Conservation (phyloP, 2,888 invertebrate species). For the Corythucha ciliata region DNA sequence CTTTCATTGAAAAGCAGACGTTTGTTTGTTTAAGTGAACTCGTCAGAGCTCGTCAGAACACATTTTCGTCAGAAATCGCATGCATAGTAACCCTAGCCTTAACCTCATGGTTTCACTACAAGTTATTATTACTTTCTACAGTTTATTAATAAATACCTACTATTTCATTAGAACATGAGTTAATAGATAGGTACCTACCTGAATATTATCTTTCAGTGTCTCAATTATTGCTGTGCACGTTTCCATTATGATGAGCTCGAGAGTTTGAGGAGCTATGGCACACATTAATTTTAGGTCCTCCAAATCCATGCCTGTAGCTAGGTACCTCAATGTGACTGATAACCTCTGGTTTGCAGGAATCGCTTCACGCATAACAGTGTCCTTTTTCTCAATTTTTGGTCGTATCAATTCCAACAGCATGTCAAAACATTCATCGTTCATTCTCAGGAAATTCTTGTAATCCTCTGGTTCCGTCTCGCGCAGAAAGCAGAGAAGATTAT, state of each 20-base stretch:
- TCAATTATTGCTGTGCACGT: slow-evolving; percentile 7
- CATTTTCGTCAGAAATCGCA: too few species aligned
- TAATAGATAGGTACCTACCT: slow-evolving; percentile 9
- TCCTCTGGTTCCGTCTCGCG: slow-evolving; percentile 23
- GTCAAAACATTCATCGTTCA: slow-evolving; percentile 21
- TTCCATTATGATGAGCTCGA: neutral
- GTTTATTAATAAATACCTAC: neutral
- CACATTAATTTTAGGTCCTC: slow-evolving; percentile 16
- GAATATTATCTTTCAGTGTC: slow-evolving; percentile 4
- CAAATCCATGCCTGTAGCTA: slow-evolving; percentile 11
- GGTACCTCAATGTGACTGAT: slow-evolving; percentile 17
- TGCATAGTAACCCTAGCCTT: too few species aligned
- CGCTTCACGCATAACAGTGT: slow-evolving; percentile 19
- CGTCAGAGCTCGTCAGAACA: too few species aligned
- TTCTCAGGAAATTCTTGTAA: slow-evolving; percentile 23
- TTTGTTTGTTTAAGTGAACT: too few species aligned
- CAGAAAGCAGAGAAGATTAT: slow-evolving; percentile 17
- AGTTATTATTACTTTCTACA: slow-evolving; percentile 1
- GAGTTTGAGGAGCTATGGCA: slow-evolving; percentile 26
- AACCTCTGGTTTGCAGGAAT: slow-evolving; percentile 13
- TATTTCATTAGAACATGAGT: neutral
- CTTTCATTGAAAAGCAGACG: too few species aligned
- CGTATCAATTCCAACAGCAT: slow-evolving; percentile 18
- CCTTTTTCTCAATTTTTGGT: slow-evolving; percentile 22
- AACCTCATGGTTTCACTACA: slow-evolving; percentile 1